Evolutionary conservation across 2,797 vertebrate species (phyloP).

Genomic region (Syncerus caffer): DNA sequence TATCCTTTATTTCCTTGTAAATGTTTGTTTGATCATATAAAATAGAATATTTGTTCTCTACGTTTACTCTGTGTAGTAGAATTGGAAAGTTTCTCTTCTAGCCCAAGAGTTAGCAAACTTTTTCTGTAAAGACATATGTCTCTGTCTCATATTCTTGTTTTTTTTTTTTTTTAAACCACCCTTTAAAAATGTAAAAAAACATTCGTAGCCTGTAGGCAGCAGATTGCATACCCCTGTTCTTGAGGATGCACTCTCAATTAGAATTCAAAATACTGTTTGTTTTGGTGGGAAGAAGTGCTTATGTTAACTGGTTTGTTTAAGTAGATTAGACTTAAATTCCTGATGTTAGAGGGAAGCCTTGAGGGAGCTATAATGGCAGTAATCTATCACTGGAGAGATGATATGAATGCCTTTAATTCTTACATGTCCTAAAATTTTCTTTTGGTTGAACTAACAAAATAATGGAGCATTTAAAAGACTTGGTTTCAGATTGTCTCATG

Average conservation of each 20-base stretch:
- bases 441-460: slow-evolving; percentile 41
- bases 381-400: background rate
- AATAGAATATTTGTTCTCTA: slow-evolving; percentile 17
- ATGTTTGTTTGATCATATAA: slow-evolving; percentile 18
- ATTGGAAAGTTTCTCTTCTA: slow-evolving; percentile 51
- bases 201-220: background rate
- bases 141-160: slow-evolving; percentile 9
- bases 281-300: slow-evolving; percentile 46
- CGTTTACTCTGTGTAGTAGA: background rate
- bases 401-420: background rate
- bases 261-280: slow-evolving; percentile 42
- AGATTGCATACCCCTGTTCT: slow-evolving; percentile 14
- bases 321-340: slow-evolving; percentile 44
- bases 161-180: background rate
- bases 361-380: background rate
- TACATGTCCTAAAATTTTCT: background rate
- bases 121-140: slow-evolving; percentile 11
- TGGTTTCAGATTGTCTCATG: background rate
- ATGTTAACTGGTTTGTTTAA: slow-evolving; percentile 52
- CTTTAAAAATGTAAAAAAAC: slow-evolving; percentile 15
- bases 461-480: background rate
- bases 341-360: background rate
- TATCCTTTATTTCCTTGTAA: background rate
- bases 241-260: slow-evolving; percentile 1
- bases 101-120: background rate